Conservation (phyloP, 2,888 invertebrate genomes). For the Cepaea hortensis region DNA sequence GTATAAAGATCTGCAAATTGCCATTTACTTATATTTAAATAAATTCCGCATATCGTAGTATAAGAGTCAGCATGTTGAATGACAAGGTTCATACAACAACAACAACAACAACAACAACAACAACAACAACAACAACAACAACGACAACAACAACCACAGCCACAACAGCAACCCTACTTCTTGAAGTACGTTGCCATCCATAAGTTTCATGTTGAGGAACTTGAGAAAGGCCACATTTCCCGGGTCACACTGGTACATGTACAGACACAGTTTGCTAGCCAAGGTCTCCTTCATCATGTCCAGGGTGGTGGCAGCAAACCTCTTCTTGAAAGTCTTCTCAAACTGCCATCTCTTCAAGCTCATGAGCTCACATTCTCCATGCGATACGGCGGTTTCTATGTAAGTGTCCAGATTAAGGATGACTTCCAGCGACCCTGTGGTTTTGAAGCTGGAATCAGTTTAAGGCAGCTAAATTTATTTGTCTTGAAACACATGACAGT, state of each 20-base stretch:
- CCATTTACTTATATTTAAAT: no score
- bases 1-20: no score
- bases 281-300: conserved; percentile 59
- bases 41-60: no score
- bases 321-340: conserved; percentile 61
- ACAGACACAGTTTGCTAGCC: conserved; percentile 61
- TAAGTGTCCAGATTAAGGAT: conserved; percentile 60
- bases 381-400: conserved; percentile 62
- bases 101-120: no score
- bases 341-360: conserved; percentile 61
- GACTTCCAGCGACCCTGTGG: conserved; percentile 62
- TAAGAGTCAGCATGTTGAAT: no score
- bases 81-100: no score
- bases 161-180: conserved; percentile 22
- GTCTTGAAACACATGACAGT: neutral
- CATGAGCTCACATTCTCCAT: conserved; percentile 62
- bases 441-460: neutral
- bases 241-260: conserved; percentile 62
- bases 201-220: conserved; percentile 65
- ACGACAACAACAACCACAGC: no score
- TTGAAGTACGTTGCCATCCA: conserved; percentile 54
- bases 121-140: no score
- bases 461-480: no score
- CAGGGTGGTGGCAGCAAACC: conserved; percentile 57
- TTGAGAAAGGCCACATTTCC: conserved; percentile 59